Evolutionary conservation across 1,140 invertebrate genomes (phyloP), one percentile per base, ranked within the genome.

Genomic region (Eubasilissa regina): DNA sequence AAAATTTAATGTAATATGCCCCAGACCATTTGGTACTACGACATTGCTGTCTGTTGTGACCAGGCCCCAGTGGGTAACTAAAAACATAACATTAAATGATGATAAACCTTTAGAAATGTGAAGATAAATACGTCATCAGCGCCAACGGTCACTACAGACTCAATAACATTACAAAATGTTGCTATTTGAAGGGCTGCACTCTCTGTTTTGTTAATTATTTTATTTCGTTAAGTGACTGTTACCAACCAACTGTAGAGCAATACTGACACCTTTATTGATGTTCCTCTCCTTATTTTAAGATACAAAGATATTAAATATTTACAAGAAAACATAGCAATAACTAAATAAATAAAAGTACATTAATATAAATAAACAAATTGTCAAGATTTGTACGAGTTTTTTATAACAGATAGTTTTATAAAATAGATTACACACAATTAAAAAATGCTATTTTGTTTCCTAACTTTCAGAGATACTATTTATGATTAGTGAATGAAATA

Each of bases 231-330:
- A 44, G 43, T 66, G 75, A 80, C 78, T 72, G 87, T 89, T 89
- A 89, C 88, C 87, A 87, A 89, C 87, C 87, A 87, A 86, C 85
- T 86, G 84, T 85, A 86, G 86, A 89, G 86, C 85, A 87, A 88
- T 89, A 89, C 85, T 86, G 83, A 85, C 87, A 89, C 87, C 87
- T 88, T 89, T 85, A 88, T 87, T 87, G 86, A 89, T 88, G 89
- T 89, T 89, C 89, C 88, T 89, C 88, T 88, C 87, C 86, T 89
- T 88, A 85, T 89, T 88, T 89, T 89, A 89, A 89, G 88, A 89
- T 88, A 89, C 86, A 89, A 86, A 87, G 66, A 70, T 70, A 70
- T 70, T 84, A 77, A 87, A 89, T 89, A 89, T 89, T 89, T 89
- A 89, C 88, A 89, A 87, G 85, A 85, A 87, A 86, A 84, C 85